Percentiles rank a stretch among this genome's conserved stretches.
These are phyloP conservation scores for Pherbina coryleti DNA, from an alignment of 2,888 invertebrate genomes.

Conservation along the genomic window DNA sequence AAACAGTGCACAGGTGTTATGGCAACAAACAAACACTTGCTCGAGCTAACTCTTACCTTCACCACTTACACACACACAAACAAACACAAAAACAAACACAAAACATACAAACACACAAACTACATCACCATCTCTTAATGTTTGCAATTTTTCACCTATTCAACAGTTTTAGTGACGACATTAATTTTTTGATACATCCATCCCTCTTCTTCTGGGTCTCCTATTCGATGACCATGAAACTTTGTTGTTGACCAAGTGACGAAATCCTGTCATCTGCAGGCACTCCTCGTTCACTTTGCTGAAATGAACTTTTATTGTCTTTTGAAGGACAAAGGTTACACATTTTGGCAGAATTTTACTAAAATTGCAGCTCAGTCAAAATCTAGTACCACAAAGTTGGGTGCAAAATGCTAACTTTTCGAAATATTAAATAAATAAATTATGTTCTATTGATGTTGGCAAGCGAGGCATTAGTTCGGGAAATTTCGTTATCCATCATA, in stretches of 20 bases:
- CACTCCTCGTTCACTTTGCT: not conserved
- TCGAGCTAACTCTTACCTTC: not conserved
- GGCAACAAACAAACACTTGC: not conserved
- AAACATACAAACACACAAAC: no score
- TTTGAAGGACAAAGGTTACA: not conserved
- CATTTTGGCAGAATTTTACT: no score
- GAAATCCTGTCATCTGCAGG: not conserved
- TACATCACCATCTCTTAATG: no score
- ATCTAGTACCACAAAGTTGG: no score
- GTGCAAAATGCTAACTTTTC: no score
- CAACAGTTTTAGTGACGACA: conserved; percentile 29
- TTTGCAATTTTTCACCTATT: not conserved
- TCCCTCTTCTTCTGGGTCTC: not conserved
- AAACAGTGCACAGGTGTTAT: not conserved
- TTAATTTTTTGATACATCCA: not conserved
- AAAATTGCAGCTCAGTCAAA: no score
- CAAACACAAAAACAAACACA: no score
- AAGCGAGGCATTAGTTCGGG: no score
- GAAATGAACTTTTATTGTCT: conserved; percentile 7
- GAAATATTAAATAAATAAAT: no score
- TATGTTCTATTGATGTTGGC: no score
- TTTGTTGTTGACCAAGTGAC: not conserved
- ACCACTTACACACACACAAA: no score
- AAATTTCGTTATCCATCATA: no score
- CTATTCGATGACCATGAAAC: not conserved